Percentiles rank a stretch among this genome's conserved stretches.
These are phyloP conservation scores for Alouatta palliata DNA, from an alignment of 2,113 vertebrate genomes.

Conservation along the genomic window DNA sequence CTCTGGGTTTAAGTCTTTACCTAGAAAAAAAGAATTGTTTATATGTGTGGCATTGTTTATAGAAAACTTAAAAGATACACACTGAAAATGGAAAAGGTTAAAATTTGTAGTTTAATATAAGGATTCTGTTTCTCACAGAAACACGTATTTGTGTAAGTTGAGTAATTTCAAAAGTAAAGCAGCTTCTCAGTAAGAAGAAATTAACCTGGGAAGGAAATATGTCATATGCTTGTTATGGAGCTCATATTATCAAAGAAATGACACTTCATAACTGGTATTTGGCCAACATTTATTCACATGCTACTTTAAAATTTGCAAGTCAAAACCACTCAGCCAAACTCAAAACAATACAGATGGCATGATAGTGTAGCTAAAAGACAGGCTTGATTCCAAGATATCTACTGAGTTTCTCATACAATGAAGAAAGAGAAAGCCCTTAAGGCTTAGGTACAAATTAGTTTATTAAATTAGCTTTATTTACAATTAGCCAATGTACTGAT, in stretches of 20 bases:
- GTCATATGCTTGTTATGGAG: background rate
- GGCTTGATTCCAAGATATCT: background rate
- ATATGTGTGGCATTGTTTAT: background rate
- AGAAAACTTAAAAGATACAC: slow-evolving; percentile 20
- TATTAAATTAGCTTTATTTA: slow-evolving; percentile 13
- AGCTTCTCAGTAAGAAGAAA: slow-evolving; percentile 14
- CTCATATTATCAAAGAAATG: background rate
- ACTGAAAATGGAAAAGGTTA: background rate
- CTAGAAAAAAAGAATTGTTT: background rate
- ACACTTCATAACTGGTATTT: background rate
- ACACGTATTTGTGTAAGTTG: background rate
- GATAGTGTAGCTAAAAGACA: background rate
- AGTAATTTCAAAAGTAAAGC: slow-evolving; percentile 36
- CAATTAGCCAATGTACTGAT: background rate
- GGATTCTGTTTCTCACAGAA: slow-evolving; percentile 29
- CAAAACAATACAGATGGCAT: background rate
- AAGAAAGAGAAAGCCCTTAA: background rate
- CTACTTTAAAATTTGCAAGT: background rate
- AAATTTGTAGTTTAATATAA: slow-evolving; percentile 12
- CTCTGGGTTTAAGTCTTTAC: background rate
- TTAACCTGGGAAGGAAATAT: background rate
- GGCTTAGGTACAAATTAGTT: background rate
- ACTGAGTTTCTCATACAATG: background rate
- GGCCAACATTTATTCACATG: background rate
- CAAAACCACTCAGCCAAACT: slow-evolving; percentile 8